Base-by-base conservation (phyloP, 2,888 invertebrate genomes). In the Drosophila imparisetae region DNA sequence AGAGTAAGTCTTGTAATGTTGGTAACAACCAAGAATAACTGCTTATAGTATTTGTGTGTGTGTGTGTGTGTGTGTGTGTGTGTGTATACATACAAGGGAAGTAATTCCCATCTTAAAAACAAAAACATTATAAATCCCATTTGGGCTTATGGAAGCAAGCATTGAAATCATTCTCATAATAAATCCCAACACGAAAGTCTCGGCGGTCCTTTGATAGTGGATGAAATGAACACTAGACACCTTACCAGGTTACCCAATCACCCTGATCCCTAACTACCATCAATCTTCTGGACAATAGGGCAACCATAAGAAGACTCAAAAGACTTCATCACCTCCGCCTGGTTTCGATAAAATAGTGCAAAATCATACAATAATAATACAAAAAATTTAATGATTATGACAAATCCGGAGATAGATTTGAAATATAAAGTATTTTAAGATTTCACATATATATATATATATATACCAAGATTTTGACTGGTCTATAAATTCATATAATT, bases 1-100 rank as follows among this genome's bases (percentile, higher is more conserved):
- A 96, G 95, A 96, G 96, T 97, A 95, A 96, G 96, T 96, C 92
- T 84, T 91, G 87, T 92, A 91, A 92, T 92, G 92, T 92, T 92
- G 91, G 91, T 91, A 91, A 92, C 92, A 91, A 86, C 86, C 83
- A 85, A 85, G 88, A 90, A 76, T 60, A 71, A 38, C 2, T 59
- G 48, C 29, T 24, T 38, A 38, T 10, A 36, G 2, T 45, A 8
- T 18, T 5, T 65, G 36, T 32, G 21, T 49, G 21, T 71, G n/a
- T 27, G 4, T 24, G 8, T 61, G 30, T 42, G 52, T 11, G 32
- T 24, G 49, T 34, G 18, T 30, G 15, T 6, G 15, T 6, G 27
- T 48, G 7, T 48, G 15, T 48, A 21, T 42, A 21, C 21, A 11
- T 11, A 11, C 5, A 42, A 21, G 24, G 15, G 4, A 45, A 15